Conservation (phyloP, 2,113 vertebrate species). For the Ailuropoda melanoleuca region DNA sequence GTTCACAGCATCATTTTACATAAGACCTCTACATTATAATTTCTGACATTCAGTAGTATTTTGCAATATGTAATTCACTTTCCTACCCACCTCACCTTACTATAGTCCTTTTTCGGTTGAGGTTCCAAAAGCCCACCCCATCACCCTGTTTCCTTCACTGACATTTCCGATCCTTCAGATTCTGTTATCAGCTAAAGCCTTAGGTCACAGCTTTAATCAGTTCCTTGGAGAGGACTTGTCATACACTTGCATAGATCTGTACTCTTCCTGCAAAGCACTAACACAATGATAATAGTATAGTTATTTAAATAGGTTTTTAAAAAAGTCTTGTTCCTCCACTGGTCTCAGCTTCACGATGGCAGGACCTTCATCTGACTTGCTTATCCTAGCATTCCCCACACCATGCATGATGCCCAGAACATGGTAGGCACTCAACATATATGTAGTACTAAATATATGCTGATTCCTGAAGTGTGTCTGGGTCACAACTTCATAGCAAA, state of each 20-base stretch:
- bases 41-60: neutral
- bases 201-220: neutral
- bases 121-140: neutral
- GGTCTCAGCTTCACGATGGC: neutral
- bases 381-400: neutral
- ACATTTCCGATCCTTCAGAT: neutral
- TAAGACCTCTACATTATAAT: neutral
- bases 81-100: neutral
- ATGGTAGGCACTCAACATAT: neutral
- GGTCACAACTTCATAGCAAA: neutral
- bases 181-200: neutral
- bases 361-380: neutral
- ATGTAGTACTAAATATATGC: neutral
- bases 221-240: neutral
- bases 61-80: neutral
- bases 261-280: neutral
- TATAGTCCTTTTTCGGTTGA: neutral
- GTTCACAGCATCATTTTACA: neutral
- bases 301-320: neutral
- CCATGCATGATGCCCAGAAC: neutral
- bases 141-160: neutral
- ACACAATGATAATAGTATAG: neutral
- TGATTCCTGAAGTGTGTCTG: neutral
- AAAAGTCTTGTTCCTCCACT: neutral
- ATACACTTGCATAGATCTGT: neutral